Conservation (phyloP, 2,888 invertebrate genomes). For the Glyphotaelius pellucidus region DNA sequence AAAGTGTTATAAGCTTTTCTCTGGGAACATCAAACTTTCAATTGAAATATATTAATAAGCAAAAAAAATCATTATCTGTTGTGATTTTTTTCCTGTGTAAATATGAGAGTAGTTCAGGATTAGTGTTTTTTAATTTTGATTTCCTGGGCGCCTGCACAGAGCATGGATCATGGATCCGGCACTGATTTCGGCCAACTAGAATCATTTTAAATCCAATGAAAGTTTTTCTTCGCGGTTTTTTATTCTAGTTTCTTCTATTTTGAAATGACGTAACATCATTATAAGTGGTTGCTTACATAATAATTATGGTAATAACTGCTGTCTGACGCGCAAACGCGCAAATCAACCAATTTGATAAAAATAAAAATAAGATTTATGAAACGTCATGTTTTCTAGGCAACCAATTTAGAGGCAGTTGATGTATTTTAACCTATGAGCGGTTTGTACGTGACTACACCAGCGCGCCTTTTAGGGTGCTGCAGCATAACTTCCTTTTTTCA, state of each 20-base stretch:
- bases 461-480: too few species aligned
- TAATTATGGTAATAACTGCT: background rate
- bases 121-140: too few species aligned
- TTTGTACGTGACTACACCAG: background rate
- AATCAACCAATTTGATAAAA: background rate
- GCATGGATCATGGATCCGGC: too few species aligned
- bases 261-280: background rate
- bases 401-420: background rate
- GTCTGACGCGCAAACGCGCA: background rate
- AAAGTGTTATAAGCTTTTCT: too few species aligned
- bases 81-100: too few species aligned
- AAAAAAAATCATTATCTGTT: too few species aligned
- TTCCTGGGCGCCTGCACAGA: too few species aligned
- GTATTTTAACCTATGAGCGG: background rate
- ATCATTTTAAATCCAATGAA: background rate
- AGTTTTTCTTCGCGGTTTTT: slow-evolving; percentile 13
- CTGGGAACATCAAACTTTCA: too few species aligned
- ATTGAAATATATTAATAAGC: too few species aligned
- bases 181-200: background rate
- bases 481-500: too few species aligned
- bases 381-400: slow-evolving; percentile 4
- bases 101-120: too few species aligned
- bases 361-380: background rate
- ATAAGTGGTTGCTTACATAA: background rate
- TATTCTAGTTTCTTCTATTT: background rate